These are phyloP conservation scores for Okapia johnstoni DNA, from an alignment of 2,113 vertebrate species.

Conservation along the genomic window DNA sequence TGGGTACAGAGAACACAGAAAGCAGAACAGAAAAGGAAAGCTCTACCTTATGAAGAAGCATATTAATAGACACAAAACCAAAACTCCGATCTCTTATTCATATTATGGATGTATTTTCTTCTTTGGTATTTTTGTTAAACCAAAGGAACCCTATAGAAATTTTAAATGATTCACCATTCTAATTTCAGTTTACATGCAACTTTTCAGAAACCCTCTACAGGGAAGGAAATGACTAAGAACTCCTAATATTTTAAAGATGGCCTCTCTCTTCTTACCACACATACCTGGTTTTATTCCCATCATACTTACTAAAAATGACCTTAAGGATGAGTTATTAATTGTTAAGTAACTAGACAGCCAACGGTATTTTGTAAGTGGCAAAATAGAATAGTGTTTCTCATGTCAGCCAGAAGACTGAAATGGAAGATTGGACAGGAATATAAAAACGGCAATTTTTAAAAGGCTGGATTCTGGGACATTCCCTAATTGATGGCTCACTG, in stretches of 20 bases:
- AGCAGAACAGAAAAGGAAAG: slow-evolving; percentile 28
- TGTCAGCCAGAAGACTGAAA: neutral
- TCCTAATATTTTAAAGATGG: slow-evolving; percentile 40
- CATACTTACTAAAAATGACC: neutral
- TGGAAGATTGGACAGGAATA: neutral
- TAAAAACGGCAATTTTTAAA: neutral
- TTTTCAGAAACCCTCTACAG: slow-evolving; percentile 11
- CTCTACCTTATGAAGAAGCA: neutral
- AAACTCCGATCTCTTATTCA: neutral
- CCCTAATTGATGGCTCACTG: neutral
- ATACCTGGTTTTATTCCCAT: neutral
- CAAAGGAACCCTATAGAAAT: neutral
- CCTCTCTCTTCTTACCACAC: neutral
- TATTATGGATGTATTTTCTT: neutral
- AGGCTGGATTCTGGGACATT: neutral
- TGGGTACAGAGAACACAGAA: neutral
- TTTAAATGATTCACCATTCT: slow-evolving; percentile 24
- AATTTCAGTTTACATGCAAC: neutral
- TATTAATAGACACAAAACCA: neutral
- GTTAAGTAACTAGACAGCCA: neutral
- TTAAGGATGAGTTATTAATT: neutral
- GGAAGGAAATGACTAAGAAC: slow-evolving; percentile 34
- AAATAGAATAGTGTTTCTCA: neutral
- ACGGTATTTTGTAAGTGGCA: neutral
- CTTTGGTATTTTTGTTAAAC: neutral